Evolutionary conservation across 2,113 vertebrate genomes (phyloP), one percentile per base, ranked within the genome.

Genomic region (Aegotheles bennettii): DNA sequence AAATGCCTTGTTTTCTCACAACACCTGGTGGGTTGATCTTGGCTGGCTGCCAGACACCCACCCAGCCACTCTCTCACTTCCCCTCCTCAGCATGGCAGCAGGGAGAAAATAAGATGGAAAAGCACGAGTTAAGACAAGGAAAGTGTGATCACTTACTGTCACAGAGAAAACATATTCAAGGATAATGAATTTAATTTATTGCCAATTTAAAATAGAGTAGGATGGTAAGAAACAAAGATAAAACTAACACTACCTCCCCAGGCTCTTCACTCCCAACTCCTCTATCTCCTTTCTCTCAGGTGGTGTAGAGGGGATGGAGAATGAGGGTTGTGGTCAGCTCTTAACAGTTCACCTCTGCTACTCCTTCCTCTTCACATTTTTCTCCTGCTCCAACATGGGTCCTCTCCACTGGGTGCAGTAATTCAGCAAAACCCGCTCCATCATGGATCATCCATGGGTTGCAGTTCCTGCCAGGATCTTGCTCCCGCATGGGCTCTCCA

Each of bases 371-470:
- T 76, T 73, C 43, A 67, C 16, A 5, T 33, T 45, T 75, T 11
- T 20, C 3, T 33, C 18, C 33, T 69, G 48, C 13, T 84, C 71
- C 40, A 56, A 14, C 25, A 45, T 0, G 4, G 18, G 16, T 82
- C 42, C 25, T 67, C 16, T 85, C 79, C 0, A 0, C 6, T 1
- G 21, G 19, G 24, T 28, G 13, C 23, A 48, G 12, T 48, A 57
- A 10, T 87, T 74, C 64, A 87, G 64, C 42, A 92, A n/a, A 28
- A 88, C 19, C n/a, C 54, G 42, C n/a, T 82, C 21, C 61, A 59
- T 51, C 42, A 42, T 0, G 18, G 10, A 31, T 45, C 38, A 83
- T 20, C 31, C 67, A 54, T 0, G 0, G 40, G 19, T 70, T 0
- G 0, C 59, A 78, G 45, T 7, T 87, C 20, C 79, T 90, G 65